Percentiles rank a stretch among this genome's conserved stretches.
These are phyloP conservation scores for Gambusia holbrooki DNA, from an alignment of 2,113 vertebrate species.

Conservation along the genomic window DNA sequence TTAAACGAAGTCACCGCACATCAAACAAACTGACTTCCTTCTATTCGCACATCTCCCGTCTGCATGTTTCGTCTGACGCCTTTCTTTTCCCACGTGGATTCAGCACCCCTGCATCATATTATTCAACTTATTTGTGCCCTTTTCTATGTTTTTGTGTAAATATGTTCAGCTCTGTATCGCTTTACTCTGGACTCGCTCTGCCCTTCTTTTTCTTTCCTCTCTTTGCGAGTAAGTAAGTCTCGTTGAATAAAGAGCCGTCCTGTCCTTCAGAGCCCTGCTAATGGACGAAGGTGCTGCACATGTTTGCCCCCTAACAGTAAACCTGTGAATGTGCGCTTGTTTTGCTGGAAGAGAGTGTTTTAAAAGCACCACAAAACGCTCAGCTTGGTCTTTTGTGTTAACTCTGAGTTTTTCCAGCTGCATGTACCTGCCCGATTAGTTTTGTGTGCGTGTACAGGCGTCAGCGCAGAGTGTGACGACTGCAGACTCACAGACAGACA, in stretches of 20 bases:
- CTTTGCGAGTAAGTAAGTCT: neutral
- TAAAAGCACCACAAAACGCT: constrained; percentile 23
- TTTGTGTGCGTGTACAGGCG: neutral
- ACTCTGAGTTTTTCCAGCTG: constrained; percentile 29
- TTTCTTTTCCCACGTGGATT: constrained; percentile 7
- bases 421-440: neutral
- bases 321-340: neutral
- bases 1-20: constrained; percentile 68
- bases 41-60: constrained; percentile 11
- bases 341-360: neutral
- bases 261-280: constrained; percentile 10
- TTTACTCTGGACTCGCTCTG: neutral
- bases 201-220: neutral
- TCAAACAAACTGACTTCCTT: constrained; percentile 54
- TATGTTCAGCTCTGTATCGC: neutral
- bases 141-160: neutral
- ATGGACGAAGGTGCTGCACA: constrained; percentile 6
- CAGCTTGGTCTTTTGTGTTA: constrained; percentile 16
- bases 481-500: constrained; percentile 39
- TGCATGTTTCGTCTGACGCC: constrained; percentile 13
- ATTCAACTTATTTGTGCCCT: neutral
- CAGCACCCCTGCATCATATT: neutral
- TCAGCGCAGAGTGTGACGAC: constrained; percentile 15
- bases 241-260: neutral
- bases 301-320: constrained; percentile 4